phyloP scores from a whole-genome alignment of 1,140 invertebrate genomes.

The Anastrepha obliqua region DNA sequence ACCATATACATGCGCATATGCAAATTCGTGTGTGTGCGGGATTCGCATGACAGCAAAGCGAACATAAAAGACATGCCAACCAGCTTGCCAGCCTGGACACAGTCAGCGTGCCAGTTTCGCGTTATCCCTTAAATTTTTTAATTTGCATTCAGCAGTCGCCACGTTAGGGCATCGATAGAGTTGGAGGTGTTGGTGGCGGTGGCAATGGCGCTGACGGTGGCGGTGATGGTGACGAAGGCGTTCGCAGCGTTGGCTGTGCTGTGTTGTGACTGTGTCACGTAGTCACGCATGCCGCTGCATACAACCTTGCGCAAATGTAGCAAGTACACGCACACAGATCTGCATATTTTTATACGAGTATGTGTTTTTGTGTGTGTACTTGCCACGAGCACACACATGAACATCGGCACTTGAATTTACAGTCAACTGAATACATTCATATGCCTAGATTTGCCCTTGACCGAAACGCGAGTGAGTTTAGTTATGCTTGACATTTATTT shows the following conservation, averaged over 20 bases:
- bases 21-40: not conserved
- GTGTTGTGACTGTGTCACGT: not conserved
- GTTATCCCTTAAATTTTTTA: constrained; percentile 48
- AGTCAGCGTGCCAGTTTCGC: not conserved
- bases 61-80: not conserved
- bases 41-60: not conserved
- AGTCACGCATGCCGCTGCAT: constrained; percentile 30
- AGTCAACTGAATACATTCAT: not conserved
- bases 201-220: not conserved
- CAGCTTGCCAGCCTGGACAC: not conserved
- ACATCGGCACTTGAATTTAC: not conserved
- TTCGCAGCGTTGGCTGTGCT: not conserved
- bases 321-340: not conserved
- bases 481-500: not conserved
- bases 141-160: constrained; percentile 34
- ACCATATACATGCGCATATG: not conserved
- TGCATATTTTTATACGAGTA: not conserved
- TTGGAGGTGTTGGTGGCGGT: no score
- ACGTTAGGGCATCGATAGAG: not conserved
- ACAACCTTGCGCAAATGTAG: constrained; percentile 34
- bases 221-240: not conserved
- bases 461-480: not conserved
- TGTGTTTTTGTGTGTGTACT: not conserved
- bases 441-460: constrained; percentile 21
- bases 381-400: not conserved